Percentiles rank a stretch among this genome's conserved stretches.
These are phyloP conservation scores for Eolophus roseicapilla DNA, from an alignment of 2,113 vertebrate genomes.

Conservation along the genomic window DNA sequence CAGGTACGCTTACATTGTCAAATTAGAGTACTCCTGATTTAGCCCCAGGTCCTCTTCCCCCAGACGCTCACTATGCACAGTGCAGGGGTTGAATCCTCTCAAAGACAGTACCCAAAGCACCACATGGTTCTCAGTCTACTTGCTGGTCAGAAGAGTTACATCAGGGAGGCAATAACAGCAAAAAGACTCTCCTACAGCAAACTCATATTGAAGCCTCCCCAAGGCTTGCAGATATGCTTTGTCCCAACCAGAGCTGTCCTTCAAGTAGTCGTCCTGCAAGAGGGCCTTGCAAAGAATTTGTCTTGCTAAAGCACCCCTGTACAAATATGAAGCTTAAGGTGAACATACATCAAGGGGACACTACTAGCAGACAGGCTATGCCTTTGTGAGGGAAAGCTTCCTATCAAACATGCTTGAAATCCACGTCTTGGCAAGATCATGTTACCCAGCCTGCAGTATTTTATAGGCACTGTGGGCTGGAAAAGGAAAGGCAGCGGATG, in stretches of 20 bases:
- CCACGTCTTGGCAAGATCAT: background rate
- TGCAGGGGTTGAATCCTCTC: background rate
- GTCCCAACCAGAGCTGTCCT: background rate
- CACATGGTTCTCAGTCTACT: fast-evolving
- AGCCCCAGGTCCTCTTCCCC: background rate
- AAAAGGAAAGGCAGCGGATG: background rate
- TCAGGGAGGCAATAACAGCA: background rate
- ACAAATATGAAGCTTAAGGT: background rate
- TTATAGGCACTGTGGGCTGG: background rate
- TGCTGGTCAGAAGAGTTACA: background rate
- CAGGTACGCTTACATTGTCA: fast-evolving
- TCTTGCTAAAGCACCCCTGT: background rate
- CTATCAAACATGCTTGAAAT: background rate
- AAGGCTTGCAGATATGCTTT: background rate
- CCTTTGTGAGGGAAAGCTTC: background rate
- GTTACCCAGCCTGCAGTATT: background rate
- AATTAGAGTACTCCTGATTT: background rate
- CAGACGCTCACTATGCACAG: background rate
- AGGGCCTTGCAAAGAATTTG: background rate
- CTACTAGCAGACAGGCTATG: background rate
- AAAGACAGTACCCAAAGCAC: background rate
- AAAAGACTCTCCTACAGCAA: background rate
- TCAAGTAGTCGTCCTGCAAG: background rate
- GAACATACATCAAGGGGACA: background rate
- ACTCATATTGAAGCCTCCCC: background rate